phyloP scores from a whole-genome alignment of 2,113 vertebrate species.

The Bufo gargarizans region DNA sequence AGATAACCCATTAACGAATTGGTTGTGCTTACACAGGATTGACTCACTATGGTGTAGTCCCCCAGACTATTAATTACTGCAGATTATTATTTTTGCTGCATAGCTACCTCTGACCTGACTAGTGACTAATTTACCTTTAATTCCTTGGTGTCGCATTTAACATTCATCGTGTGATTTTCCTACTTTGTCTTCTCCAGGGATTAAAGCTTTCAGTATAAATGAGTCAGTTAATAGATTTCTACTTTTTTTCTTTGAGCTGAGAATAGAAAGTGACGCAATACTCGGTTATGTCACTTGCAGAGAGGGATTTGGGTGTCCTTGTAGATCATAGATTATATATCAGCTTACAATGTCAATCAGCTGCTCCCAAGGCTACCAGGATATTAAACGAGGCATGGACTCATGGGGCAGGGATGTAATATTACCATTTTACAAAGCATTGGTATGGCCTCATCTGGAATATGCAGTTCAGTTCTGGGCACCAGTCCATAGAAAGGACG shows the following conservation, averaged over 20 bases:
- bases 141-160: not conserved
- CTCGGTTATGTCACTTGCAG: not conserved
- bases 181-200: slow-evolving; percentile 12
- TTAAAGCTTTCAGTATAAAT: not conserved
- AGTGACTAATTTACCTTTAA: slow-evolving; percentile 6
- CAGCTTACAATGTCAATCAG: no score
- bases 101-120: not conserved
- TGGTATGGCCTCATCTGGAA: no score
- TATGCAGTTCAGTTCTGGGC: no score
- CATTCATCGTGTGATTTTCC: slow-evolving; percentile 8
- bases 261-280: not conserved
- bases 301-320: no score
- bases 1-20: not conserved
- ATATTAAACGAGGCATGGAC: no score
- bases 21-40: not conserved
- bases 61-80: slow-evolving; percentile 12
- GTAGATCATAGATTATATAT: no score
- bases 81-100: not conserved
- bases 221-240: not conserved
- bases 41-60: not conserved
- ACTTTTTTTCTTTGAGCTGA: not conserved
- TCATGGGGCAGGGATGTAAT: no score
- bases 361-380: no score
- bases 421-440: no score
- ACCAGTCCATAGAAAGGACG: no score